A percentile compares a stretch with the other conserved stretches of the same genome.
phyloP scores from a whole-genome alignment of 2,113 vertebrate genomes.

The Centropristis striata region DNA sequence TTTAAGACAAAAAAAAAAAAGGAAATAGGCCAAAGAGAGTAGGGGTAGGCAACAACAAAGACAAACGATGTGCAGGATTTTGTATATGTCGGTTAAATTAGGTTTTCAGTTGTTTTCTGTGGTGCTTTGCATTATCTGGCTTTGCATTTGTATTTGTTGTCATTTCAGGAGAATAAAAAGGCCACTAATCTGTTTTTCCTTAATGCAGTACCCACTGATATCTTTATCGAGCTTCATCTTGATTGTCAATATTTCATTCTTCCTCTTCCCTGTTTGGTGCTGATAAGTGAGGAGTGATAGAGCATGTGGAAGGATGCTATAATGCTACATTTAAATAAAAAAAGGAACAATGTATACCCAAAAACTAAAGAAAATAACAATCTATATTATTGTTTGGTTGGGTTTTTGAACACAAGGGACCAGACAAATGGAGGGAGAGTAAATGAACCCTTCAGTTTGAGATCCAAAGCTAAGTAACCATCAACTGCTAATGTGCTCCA shows the following conservation, averaged over 20 bases:
- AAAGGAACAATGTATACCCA: too few species aligned
- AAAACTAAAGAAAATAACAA: not conserved
- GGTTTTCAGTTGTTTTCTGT: not conserved
- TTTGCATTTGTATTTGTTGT: not conserved
- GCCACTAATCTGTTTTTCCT: not conserved
- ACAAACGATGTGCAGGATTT: not conserved
- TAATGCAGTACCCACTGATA: not conserved
- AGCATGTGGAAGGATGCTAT: not conserved
- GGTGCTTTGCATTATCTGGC: not conserved
- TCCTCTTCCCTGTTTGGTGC: not conserved
- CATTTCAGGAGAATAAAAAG: not conserved
- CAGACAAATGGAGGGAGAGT: conserved; percentile 3
- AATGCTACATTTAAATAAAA: too few species aligned
- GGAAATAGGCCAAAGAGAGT: conserved; percentile 31
- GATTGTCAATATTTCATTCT: not conserved
- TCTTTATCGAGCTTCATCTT: not conserved
- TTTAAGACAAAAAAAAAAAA: not conserved
- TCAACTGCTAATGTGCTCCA: conserved; percentile 48
- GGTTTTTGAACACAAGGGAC: not conserved
- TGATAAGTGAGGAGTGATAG: not conserved
- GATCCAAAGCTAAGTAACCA: conserved; percentile 30
- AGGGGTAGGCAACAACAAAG: not conserved
- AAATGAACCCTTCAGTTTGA: conserved; percentile 23
- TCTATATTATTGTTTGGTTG: not conserved
- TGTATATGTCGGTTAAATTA: not conserved